A percentile compares a stretch with the other conserved stretches of the same genome.
phyloP scores from a whole-genome alignment of 2,888 invertebrate genomes.

The Caenorhabditis doughertyi region DNA sequence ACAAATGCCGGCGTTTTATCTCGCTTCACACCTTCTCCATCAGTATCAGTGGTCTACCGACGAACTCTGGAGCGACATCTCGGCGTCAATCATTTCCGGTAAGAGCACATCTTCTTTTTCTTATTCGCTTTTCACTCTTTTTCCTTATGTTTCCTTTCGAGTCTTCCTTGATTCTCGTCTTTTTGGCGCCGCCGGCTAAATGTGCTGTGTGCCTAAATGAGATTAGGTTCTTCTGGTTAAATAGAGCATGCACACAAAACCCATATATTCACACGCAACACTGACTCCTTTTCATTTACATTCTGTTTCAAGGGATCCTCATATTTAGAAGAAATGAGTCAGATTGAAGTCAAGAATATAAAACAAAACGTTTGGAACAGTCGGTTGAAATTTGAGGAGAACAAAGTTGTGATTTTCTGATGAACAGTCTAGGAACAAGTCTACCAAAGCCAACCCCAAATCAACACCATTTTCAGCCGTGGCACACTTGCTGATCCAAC shows the following conservation, averaged over 20 bases:
- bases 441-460: background rate
- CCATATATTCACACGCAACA: slow-evolving; percentile 50
- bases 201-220: slow-evolving; percentile 50
- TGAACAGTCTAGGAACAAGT: background rate
- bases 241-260: slow-evolving; percentile 23
- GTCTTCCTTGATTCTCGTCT: slow-evolving; percentile 56
- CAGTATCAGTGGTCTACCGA: slow-evolving; percentile 79
- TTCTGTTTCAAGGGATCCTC: slow-evolving; percentile 8
- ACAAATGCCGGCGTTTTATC: slow-evolving; percentile 75
- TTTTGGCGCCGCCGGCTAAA: slow-evolving; percentile 58
- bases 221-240: slow-evolving; percentile 43
- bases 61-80: slow-evolving; percentile 80
- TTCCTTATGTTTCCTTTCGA: background rate
- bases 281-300: slow-evolving; percentile 25
- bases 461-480: slow-evolving; percentile 66
- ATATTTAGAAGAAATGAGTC: background rate
- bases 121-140: background rate
- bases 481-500: slow-evolving; percentile 82
- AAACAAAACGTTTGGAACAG: background rate
- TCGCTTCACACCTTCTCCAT: slow-evolving; percentile 80
- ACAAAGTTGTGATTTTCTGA: background rate
- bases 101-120: background rate
- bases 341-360: background rate
- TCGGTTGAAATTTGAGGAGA: background rate
- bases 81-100: slow-evolving; percentile 73